Evolutionary conservation across 2,113 vertebrate genomes (phyloP).

Genomic region (Pagrus major): DNA sequence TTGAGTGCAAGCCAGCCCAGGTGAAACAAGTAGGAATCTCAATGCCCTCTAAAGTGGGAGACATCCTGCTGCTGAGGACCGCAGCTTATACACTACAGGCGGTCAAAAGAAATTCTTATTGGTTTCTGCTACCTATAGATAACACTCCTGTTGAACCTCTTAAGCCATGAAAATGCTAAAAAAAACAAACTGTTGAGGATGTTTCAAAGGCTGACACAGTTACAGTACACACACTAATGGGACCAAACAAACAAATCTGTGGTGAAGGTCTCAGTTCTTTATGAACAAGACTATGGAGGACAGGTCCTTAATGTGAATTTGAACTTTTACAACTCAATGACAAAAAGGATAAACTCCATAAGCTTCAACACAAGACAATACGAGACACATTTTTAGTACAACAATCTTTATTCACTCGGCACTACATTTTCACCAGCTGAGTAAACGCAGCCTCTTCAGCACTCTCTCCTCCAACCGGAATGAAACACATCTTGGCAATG

Average conservation of each 20-base stretch:
- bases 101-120: background rate
- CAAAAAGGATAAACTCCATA: background rate
- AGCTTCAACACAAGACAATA: background rate
- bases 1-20: too few relatives aligned
- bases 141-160: background rate
- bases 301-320: too few relatives aligned
- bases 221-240: too few relatives aligned
- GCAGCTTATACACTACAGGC: background rate
- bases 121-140: too few relatives aligned
- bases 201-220: too few relatives aligned
- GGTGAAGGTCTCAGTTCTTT: background rate
- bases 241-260: background rate
- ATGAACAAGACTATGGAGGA: background rate
- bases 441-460: conserved; percentile 6
- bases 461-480: background rate
- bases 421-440: conserved; percentile 17
- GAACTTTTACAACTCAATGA: background rate
- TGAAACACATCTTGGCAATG: conserved; percentile 43
- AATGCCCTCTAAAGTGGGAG: background rate
- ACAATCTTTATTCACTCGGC: conserved; percentile 65
- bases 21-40: too few relatives aligned
- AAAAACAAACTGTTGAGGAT: background rate
- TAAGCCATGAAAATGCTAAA: too few relatives aligned
- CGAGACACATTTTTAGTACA: background rate
- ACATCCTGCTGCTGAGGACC: background rate